These are phyloP conservation scores for Mus musculus DNA, from an alignment of 2,113 vertebrate species.

Conservation along the genomic window DNA sequence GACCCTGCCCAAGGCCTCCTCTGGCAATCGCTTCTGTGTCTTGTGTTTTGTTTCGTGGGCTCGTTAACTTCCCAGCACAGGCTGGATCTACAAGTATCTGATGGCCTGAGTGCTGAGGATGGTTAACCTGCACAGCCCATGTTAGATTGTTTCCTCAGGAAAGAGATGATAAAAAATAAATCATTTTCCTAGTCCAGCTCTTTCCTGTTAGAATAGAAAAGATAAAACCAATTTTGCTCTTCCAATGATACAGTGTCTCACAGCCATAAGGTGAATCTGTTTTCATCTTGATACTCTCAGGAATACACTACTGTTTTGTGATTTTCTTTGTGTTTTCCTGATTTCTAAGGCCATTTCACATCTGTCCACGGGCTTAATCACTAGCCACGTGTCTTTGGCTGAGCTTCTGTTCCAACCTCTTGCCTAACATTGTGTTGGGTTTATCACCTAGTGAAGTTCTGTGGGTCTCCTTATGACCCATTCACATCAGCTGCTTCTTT, in stretches of 20 bases:
- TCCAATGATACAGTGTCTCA: not conserved
- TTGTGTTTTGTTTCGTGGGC: not conserved
- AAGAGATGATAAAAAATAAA: not conserved
- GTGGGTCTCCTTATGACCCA: not conserved
- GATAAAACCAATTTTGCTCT: not conserved
- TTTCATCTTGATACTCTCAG: not conserved
- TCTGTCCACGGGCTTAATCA: not conserved
- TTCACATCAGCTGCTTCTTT: not conserved
- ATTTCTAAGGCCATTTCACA: not conserved
- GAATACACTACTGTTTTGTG: not conserved
- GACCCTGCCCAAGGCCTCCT: not conserved
- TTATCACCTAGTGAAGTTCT: not conserved
- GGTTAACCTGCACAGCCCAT: not conserved
- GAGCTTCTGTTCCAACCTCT: not conserved
- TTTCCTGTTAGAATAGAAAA: not conserved
- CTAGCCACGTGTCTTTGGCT: not conserved
- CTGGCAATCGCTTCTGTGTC: not conserved
- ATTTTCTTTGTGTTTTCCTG: not conserved
- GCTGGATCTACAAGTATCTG: not conserved
- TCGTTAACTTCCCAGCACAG: accelerated
- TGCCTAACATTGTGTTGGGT: not conserved
- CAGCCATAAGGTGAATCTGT: not conserved
- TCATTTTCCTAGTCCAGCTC: not conserved
- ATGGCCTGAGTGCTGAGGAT: not conserved
- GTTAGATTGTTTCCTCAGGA: not conserved